Conservation (phyloP, 2,888 invertebrate genomes). For the Aelia acuminata region DNA sequence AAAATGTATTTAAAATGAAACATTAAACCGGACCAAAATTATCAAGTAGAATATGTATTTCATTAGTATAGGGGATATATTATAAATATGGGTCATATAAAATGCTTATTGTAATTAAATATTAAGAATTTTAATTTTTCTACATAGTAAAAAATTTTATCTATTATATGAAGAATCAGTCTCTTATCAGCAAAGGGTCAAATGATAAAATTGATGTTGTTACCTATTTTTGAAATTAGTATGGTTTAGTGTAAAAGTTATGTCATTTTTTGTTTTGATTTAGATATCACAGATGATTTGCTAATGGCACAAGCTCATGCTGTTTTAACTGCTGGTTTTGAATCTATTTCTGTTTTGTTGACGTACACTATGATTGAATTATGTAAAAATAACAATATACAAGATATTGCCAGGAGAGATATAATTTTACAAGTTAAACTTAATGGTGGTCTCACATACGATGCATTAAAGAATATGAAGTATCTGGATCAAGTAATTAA, state of each 20-base stretch:
- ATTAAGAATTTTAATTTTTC: too few relatives aligned
- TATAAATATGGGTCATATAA: too few relatives aligned
- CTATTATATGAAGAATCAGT: too few relatives aligned
- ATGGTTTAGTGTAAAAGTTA: too few relatives aligned
- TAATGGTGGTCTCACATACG: conserved; percentile 72
- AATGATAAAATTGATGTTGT: too few relatives aligned
- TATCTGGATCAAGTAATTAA: conserved; percentile 74
- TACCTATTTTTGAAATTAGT: neutral
- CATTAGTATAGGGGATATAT: too few relatives aligned
- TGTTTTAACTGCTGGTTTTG: conserved; percentile 76
- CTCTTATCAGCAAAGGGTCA: too few relatives aligned
- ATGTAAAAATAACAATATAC: conserved; percentile 72
- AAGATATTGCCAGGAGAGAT: conserved; percentile 72
- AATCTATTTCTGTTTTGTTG: conserved; percentile 76
- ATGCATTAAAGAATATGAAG: conserved; percentile 73
- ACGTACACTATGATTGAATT: conserved; percentile 73
- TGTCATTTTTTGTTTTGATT: neutral
- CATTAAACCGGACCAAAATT: too few relatives aligned
- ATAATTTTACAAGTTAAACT: conserved; percentile 70
- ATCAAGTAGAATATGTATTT: too few relatives aligned
- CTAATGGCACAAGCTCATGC: conserved; percentile 73
- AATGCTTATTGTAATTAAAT: too few relatives aligned
- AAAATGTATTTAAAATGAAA: too few relatives aligned
- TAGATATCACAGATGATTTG: conserved; percentile 71
- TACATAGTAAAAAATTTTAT: too few relatives aligned